These are phyloP conservation scores for Agelaius phoeniceus DNA, from an alignment of 2,113 vertebrate genomes.

Conservation along the genomic window DNA sequence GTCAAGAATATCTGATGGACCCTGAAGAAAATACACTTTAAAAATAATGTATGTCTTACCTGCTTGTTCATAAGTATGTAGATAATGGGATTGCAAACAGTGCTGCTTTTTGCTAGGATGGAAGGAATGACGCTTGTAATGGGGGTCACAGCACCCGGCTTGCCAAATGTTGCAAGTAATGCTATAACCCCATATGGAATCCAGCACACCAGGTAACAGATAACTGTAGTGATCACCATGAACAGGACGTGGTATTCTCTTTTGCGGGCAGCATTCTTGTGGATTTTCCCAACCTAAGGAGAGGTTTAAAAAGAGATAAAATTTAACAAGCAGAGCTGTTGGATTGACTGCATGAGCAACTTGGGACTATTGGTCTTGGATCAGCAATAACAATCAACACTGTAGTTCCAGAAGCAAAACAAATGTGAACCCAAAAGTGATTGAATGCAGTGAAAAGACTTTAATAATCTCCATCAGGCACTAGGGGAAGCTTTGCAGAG, in stretches of 20 bases:
- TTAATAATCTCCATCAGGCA: background rate
- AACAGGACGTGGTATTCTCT: conserved; percentile 83
- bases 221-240: conserved; percentile 82
- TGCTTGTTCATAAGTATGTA: conserved; percentile 88
- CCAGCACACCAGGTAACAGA: conserved; percentile 84
- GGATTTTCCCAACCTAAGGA: conserved; percentile 80
- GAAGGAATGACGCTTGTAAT: conserved; percentile 81
- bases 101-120: conserved; percentile 87
- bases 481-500: background rate
- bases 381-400: background rate
- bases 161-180: conserved; percentile 83
- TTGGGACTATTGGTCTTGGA: background rate
- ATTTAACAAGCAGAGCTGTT: background rate
- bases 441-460: background rate
- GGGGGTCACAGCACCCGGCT: conserved; percentile 76
- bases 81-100: conserved; percentile 85
- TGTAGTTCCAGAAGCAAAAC: background rate
- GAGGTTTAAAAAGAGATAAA: background rate
- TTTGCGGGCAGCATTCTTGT: conserved; percentile 77
- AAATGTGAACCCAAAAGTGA: background rate
- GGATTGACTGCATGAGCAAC: background rate
- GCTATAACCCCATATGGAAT: conserved; percentile 83
- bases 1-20: background rate
- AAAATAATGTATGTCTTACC: conserved; percentile 57
- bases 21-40: background rate